Evolutionary conservation across 2,113 vertebrate species (phyloP), one percentile per base, ranked within the genome.

Genomic region (Silurus glanis): DNA sequence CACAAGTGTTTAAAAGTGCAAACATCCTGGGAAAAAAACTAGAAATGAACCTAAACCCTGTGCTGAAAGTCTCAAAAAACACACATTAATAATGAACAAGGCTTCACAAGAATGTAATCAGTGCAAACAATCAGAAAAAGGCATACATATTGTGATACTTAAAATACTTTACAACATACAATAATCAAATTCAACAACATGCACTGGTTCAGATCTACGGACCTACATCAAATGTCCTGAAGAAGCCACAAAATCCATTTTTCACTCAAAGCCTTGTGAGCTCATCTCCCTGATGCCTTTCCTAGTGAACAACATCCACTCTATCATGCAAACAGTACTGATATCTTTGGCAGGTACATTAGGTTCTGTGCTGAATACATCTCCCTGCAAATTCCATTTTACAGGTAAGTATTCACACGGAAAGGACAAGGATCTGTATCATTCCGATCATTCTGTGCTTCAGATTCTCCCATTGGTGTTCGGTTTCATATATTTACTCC

Each of bases 341-440:
- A 37, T 81, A n/a, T 67, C 71, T 82, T 53, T 17, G 55, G 23
- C 10, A 2, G 21, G 80, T 45, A 76, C 21, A 85, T 75, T 82
- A 58, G 49, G 59, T 58, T 82, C 67, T 13, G 28, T 37, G 49
- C 25, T 82, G 4, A 88, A 85, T 58, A 10, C 23, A 56, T 51
- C 58, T 49, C 28, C 53, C 23, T 64, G 23, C 17, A 58, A 72
- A 17, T 75, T 85, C 19, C 28, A 75, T 82, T 66, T 85, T 21
- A 72, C 17, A 45, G 72, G 58, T 69, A 51, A 85, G 84, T 76
- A 23, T 82, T 85, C 79, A 37, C 51, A 85, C 51, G 69, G 49
- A 82, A 78, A 14, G 21, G 3, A 59, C 64, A 64, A 69, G 66
- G 75, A 67, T 67, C 21, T 61, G 12, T 16, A 9, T 87, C 51